These are phyloP conservation scores for Prietella phreatophila DNA, from an alignment of 2,113 vertebrate genomes.

Conservation along the genomic window DNA sequence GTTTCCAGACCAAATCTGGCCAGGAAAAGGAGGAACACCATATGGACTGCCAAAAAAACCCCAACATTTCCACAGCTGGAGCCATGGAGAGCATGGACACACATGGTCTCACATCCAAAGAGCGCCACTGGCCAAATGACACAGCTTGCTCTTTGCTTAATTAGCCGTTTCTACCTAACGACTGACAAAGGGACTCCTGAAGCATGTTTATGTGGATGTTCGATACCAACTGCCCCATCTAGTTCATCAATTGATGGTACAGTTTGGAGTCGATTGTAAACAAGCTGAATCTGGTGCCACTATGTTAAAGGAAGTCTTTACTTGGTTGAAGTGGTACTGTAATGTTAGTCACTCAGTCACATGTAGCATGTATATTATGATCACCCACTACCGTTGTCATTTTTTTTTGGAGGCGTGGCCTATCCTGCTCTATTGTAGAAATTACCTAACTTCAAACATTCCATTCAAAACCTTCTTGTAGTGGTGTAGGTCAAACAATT, in stretches of 20 bases:
- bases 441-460: too few species aligned
- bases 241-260: constrained; percentile 7
- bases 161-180: constrained; percentile 28
- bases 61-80: constrained; percentile 16
- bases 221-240: neutral
- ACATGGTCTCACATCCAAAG: constrained; percentile 30
- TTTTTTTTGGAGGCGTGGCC: too few species aligned
- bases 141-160: constrained; percentile 2
- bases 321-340: neutral
- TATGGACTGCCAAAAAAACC: constrained; percentile 13
- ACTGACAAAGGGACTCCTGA: neutral
- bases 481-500: too few species aligned
- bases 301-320: neutral
- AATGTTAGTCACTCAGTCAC: neutral
- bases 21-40: constrained; percentile 13
- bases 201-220: neutral
- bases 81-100: neutral
- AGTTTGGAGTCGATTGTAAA: neutral
- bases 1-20: constrained; percentile 7
- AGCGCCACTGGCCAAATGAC: neutral
- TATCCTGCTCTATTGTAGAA: too few species aligned
- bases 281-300: neutral
- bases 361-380: too few species aligned
- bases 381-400: neutral
- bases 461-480: too few species aligned